Conservation (phyloP, 2,888 invertebrate species). For the Volucella inflata region DNA sequence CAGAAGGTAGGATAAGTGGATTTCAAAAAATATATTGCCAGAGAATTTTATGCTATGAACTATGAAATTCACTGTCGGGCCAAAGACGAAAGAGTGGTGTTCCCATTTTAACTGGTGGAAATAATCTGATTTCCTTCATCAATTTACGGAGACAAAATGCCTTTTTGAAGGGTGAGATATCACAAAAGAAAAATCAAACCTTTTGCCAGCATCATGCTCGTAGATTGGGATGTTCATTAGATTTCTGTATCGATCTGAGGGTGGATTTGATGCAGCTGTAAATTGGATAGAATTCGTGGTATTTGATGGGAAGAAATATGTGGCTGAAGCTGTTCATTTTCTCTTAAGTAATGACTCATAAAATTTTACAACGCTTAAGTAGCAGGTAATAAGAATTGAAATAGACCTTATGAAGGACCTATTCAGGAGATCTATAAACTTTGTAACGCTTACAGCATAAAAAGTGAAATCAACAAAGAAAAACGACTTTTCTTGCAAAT, state of each 20-base stretch:
- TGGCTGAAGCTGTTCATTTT: too few species aligned
- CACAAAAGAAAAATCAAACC: constrained; percentile 3
- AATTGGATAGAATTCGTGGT: too few species aligned
- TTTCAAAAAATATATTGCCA: constrained; percentile 61
- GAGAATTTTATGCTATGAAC: constrained; percentile 43
- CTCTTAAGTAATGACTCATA: too few species aligned
- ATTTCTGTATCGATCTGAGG: not conserved
- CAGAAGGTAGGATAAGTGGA: constrained; percentile 52
- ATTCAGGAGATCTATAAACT: too few species aligned
- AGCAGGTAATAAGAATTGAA: too few species aligned
- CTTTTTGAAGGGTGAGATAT: not conserved
- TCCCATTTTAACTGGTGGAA: constrained; percentile 21
- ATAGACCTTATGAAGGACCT: too few species aligned
- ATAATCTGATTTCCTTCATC: constrained; percentile 42
- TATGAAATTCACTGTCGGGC: constrained; percentile 1
- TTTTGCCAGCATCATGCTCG: constrained; percentile 15
- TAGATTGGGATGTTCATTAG: not conserved
- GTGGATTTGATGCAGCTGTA: too few species aligned
- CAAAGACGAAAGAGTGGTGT: not conserved
- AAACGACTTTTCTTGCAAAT: too few species aligned
- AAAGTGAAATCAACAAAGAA: too few species aligned
- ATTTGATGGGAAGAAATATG: too few species aligned
- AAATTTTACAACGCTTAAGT: too few species aligned
- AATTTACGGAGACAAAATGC: constrained; percentile 3
- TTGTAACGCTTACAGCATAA: too few species aligned